Conservation (phyloP, 2,888 invertebrate species). For the Zaprionus lineosus region DNA sequence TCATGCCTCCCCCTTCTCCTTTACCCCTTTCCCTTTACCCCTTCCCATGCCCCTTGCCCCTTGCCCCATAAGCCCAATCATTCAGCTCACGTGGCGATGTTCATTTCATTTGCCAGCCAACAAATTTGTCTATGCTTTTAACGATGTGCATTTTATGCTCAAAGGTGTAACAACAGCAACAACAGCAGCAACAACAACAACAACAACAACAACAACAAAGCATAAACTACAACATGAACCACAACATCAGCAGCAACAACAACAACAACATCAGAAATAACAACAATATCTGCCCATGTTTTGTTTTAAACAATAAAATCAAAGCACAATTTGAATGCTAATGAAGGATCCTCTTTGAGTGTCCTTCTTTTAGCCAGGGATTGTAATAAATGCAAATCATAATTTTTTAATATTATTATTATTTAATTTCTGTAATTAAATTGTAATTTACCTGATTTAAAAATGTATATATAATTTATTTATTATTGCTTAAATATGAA, state of each 20-base stretch:
- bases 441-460: too few relatives aligned
- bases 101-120: constrained; percentile 65
- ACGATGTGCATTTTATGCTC: constrained; percentile 54
- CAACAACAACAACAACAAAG: constrained; percentile 6
- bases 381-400: constrained; percentile 15
- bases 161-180: constrained; percentile 57
- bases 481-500: too few relatives aligned
- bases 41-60: too few relatives aligned
- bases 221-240: too few relatives aligned
- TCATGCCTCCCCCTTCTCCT: too few relatives aligned
- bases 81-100: constrained; percentile 48
- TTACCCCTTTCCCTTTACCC: too few relatives aligned
- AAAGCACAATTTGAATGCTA: constrained; percentile 4
- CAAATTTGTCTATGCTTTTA: constrained; percentile 55
- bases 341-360: background rate
- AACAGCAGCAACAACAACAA: constrained; percentile 13
- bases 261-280: constrained; percentile 32
- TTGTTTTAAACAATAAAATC: constrained; percentile 43
- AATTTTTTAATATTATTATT: background rate
- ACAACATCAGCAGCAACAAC: constrained; percentile 5
- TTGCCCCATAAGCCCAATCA: too few relatives aligned
- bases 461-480: too few relatives aligned
- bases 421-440: too few relatives aligned
- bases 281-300: constrained; percentile 43
- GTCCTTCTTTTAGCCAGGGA: background rate